These are phyloP conservation scores for Melanotaenia duboulayi DNA, from an alignment of 2,113 vertebrate species.

Conservation along the genomic window DNA sequence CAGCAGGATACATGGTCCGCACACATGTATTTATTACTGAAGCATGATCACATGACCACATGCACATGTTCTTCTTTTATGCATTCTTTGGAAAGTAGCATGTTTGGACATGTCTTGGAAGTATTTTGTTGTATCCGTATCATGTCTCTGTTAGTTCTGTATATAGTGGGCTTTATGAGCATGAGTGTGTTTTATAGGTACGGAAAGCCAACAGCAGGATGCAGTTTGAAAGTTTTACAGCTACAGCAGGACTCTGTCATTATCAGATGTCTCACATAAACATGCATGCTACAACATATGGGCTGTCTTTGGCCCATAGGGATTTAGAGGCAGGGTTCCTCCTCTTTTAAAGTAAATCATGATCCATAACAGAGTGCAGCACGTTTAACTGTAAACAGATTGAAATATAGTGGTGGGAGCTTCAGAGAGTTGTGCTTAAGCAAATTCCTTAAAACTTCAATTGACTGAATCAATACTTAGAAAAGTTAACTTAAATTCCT, in stretches of 20 bases:
- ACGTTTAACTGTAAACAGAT: too few species aligned
- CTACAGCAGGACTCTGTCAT: conserved; percentile 3
- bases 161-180: neutral
- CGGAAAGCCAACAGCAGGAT: conserved; percentile 40
- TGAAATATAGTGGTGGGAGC: too few species aligned
- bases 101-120: neutral
- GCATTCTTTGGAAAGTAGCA: neutral
- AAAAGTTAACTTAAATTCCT: too few species aligned
- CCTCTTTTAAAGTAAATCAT: conserved; percentile 39
- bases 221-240: conserved; percentile 40
- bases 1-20: neutral
- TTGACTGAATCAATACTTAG: too few species aligned
- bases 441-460: too few species aligned
- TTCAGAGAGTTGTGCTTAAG: too few species aligned
- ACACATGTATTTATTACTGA: conserved; percentile 18
- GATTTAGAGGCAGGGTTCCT: conserved; percentile 21
- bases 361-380: neutral
- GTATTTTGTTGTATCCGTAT: neutral
- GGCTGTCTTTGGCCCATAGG: conserved; percentile 25
- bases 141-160: neutral
- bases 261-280: conserved; percentile 23
- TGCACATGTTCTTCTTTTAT: neutral
- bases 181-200: conserved; percentile 18
- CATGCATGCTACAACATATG: conserved; percentile 9
- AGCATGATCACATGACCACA: neutral